Evolutionary conservation across 1,140 invertebrate species (phyloP).

Genomic region (Eueides isabella): DNA sequence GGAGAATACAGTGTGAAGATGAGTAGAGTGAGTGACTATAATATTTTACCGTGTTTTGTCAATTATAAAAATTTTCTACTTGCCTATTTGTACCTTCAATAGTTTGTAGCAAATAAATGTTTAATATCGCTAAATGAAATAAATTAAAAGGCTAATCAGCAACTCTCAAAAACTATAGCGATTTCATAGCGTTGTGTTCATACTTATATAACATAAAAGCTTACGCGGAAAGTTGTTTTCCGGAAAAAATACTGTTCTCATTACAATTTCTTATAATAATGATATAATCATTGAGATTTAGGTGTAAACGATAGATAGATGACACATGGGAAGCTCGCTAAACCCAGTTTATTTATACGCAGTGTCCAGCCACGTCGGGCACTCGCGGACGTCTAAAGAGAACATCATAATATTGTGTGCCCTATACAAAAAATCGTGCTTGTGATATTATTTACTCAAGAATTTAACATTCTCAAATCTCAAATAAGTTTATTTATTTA

Average conservation of each 20-base stretch:
- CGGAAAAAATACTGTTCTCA: constrained; percentile 4
- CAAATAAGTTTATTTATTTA: neutral
- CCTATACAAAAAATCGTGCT: constrained; percentile 32
- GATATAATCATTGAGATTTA: constrained; percentile 25
- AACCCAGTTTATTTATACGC: constrained; percentile 72
- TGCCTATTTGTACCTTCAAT: no score
- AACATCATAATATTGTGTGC: constrained; percentile 35
- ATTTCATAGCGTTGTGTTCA: neutral
- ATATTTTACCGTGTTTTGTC: no score
- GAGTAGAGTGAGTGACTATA: no score
- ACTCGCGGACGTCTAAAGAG: constrained; percentile 58
- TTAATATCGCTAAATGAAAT: no score
- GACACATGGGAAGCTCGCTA: constrained; percentile 43
- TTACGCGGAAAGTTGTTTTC: constrained; percentile 8
- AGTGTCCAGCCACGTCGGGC: constrained; percentile 64
- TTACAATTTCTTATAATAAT: constrained; percentile 21
- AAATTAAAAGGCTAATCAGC: no score
- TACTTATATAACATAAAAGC: no score
- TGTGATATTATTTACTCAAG: constrained; percentile 11
- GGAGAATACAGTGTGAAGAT: no score
- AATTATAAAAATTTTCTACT: no score
- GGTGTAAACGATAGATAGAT: constrained; percentile 37
- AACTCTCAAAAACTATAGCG: neutral
- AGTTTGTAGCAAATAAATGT: no score
- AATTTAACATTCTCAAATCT: neutral